Evolutionary conservation across 1,140 invertebrate genomes (phyloP).

Genomic region (Pseudomyrmex dendroicus): DNA sequence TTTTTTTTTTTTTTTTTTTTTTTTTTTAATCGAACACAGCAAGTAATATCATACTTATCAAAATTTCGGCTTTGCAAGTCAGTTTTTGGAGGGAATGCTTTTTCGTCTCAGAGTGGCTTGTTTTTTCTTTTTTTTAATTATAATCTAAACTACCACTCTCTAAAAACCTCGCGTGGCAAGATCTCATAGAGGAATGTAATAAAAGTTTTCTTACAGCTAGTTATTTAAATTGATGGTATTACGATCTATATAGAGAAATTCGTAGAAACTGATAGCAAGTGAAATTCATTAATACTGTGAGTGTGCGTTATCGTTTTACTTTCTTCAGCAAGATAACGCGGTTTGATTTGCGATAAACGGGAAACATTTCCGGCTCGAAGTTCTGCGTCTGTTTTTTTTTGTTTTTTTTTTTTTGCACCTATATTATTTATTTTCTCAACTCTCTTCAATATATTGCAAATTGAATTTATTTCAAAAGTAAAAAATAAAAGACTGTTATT

Average conservation of each 20-base stretch:
- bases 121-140: neutral
- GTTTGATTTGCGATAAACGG: slow-evolving; percentile 10
- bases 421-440: neutral
- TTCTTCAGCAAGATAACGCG: slow-evolving; percentile 27
- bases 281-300: slow-evolving; percentile 69
- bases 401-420: neutral
- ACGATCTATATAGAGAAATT: slow-evolving; percentile 26
- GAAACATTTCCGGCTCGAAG: neutral
- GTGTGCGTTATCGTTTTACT: slow-evolving; percentile 48
- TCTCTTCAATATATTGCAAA: neutral
- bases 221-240: slow-evolving; percentile 3
- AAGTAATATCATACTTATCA: slow-evolving; percentile 49
- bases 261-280: slow-evolving; percentile 37
- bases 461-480: slow-evolving; percentile 13
- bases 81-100: slow-evolving; percentile 72
- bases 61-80: slow-evolving; percentile 48
- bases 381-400: neutral
- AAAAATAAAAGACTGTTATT: neutral
- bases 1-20: too few species aligned
- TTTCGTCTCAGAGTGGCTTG: slow-evolving; percentile 48
- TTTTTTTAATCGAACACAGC: slow-evolving; percentile 41
- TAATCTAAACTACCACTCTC: slow-evolving; percentile 24
- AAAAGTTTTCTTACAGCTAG: slow-evolving; percentile 35
- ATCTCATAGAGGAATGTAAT: slow-evolving; percentile 60
- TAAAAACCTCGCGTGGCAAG: slow-evolving; percentile 58